A percentile compares a stretch with the other conserved stretches of the same genome.
These are phyloP conservation scores for Andrena marginata DNA, from an alignment of 2,888 invertebrate species.

Conservation along the genomic window DNA sequence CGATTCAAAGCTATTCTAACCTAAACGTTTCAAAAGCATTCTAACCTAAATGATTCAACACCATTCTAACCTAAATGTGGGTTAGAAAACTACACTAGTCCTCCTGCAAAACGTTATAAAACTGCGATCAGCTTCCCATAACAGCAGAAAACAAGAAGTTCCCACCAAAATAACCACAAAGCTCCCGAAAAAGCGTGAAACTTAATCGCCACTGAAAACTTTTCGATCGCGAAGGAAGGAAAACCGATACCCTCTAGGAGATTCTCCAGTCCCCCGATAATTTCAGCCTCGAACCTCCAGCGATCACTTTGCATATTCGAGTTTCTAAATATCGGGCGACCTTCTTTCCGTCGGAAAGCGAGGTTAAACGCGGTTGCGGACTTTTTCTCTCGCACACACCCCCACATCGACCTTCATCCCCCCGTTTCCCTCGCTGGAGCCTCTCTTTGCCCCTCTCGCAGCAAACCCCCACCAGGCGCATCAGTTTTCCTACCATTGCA, in stretches of 20 bases:
- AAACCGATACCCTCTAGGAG: neutral
- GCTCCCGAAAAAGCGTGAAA: too few species aligned
- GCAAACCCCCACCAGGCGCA: neutral
- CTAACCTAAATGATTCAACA: too few species aligned
- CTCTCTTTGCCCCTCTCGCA: neutral
- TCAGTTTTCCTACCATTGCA: slow-evolving; percentile 6
- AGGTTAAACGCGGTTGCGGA: slow-evolving; percentile 54
- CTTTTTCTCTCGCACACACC: slow-evolving; percentile 25
- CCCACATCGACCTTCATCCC: slow-evolving; percentile 10
- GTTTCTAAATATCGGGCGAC: slow-evolving; percentile 42
- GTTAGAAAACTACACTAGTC: too few species aligned
- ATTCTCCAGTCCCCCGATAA: neutral
- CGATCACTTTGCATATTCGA: slow-evolving; percentile 38
- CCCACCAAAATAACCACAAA: too few species aligned
- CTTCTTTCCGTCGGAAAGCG: slow-evolving; percentile 20
- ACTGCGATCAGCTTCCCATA: too few species aligned
- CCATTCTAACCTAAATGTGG: too few species aligned
- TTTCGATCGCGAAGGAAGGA: neutral
- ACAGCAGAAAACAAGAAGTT: too few species aligned
- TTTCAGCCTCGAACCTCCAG: slow-evolving; percentile 7
- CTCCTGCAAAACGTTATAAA: too few species aligned
- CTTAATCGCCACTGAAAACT: too few species aligned
- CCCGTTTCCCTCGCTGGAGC: too few species aligned
- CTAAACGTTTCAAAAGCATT: too few species aligned
- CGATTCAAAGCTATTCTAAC: too few species aligned